A percentile compares a stretch with the other conserved stretches of the same genome.
Conservation (phyloP, 2,888 invertebrate species). For the Synanthedon vespiformis region DNA sequence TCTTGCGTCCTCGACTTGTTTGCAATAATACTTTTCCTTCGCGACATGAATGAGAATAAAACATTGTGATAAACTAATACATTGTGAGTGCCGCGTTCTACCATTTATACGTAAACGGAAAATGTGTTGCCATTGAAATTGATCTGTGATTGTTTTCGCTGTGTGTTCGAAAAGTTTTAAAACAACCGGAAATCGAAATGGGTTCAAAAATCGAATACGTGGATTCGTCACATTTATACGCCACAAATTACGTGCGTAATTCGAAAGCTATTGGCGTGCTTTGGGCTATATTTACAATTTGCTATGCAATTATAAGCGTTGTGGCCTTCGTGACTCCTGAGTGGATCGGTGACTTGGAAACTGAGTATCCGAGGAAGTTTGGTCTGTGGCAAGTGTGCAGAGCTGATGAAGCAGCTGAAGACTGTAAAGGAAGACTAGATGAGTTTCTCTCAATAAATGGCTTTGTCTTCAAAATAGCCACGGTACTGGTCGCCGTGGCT, state of each 20-base stretch:
- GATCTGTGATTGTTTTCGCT: constrained; percentile 15
- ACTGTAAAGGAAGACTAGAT: constrained; percentile 87
- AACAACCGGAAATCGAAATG: constrained; percentile 69
- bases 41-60: constrained; percentile 36
- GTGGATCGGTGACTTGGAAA: constrained; percentile 88
- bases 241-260: constrained; percentile 90
- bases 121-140: constrained; percentile 10
- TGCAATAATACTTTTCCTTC: constrained; percentile 12
- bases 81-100: not conserved
- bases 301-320: constrained; percentile 94
- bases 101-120: not conserved
- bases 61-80: constrained; percentile 1
- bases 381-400: constrained; percentile 93
- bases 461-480: constrained; percentile 86
- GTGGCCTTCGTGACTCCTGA: constrained; percentile 96
- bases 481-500: constrained; percentile 88
- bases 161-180: constrained; percentile 19
- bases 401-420: constrained; percentile 80
- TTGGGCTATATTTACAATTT: constrained; percentile 98
- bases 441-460: constrained; percentile 86
- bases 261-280: constrained; percentile 96
- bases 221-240: constrained; percentile 90
- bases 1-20: constrained; percentile 44
- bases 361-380: constrained; percentile 90
- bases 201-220: constrained; percentile 94